Conservation (phyloP, 2,888 invertebrate species). For the Ceraclea dissimilis region DNA sequence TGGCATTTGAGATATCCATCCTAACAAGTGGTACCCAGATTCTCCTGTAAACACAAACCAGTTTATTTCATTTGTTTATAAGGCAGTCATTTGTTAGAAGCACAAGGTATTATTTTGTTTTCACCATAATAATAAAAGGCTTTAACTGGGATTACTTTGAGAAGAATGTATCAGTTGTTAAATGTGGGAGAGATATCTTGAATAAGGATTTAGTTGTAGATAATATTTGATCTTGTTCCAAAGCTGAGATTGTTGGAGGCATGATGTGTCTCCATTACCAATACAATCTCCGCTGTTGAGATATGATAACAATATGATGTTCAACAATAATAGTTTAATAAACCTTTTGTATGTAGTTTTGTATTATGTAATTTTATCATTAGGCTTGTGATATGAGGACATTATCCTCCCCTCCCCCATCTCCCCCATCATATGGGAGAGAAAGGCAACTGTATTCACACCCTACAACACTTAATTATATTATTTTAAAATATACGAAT, state of each 20-base stretch:
- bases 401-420: background rate
- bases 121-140: too few species aligned
- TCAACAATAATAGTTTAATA: conserved; percentile 1
- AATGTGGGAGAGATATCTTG: background rate
- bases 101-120: too few species aligned
- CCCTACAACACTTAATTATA: background rate
- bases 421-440: background rate
- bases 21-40: too few species aligned
- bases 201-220: conserved; percentile 8
- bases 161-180: background rate
- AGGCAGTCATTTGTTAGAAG: too few species aligned
- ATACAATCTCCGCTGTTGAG: background rate
- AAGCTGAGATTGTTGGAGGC: background rate
- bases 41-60: too few species aligned
- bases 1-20: too few species aligned
- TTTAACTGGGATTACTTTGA: too few species aligned
- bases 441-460: background rate
- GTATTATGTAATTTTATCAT: background rate
- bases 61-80: too few species aligned
- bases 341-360: conserved; percentile 1
- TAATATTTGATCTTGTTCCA: conserved; percentile 11
- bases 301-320: background rate
- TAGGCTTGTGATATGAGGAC: background rate
- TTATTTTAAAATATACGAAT: background rate
- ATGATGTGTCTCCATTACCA: conserved; percentile 8